Conservation (phyloP, 64 coral and sea anemone species). For the Trachythela sp. region DNA sequence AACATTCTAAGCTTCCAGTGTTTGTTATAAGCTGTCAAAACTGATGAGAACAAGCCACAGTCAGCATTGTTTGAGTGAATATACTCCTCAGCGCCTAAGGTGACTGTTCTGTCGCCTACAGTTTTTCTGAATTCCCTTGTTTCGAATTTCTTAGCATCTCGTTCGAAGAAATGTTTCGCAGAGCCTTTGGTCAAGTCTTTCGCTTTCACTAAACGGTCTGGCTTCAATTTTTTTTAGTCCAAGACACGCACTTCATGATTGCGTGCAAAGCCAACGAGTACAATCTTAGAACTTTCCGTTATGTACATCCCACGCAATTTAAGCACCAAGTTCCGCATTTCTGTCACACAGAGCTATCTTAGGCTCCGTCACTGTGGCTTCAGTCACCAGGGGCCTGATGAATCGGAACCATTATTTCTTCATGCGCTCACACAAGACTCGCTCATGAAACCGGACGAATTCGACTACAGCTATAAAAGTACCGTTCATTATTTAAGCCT, state of each 20-base stretch:
- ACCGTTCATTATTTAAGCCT: too few species aligned
- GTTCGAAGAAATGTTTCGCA: conserved; percentile 40
- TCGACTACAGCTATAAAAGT: too few species aligned
- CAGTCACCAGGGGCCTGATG: too few species aligned
- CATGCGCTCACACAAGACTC: too few species aligned
- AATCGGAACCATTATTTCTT: too few species aligned
- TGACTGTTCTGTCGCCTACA: conserved; percentile 22
- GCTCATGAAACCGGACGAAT: too few species aligned
- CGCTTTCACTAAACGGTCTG: background rate
- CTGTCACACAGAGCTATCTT: too few species aligned
- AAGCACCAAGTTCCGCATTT: too few species aligned
- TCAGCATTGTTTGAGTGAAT: conserved; percentile 31
- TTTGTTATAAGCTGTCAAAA: conserved; percentile 58
- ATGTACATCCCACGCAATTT: too few species aligned
- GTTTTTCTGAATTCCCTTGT: background rate
- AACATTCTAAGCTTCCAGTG: conserved; percentile 73
- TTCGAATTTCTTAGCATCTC: background rate
- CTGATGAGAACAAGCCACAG: conserved; percentile 55
- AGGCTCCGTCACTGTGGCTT: too few species aligned
- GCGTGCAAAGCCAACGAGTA: too few species aligned
- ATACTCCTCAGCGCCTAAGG: conserved; percentile 48
- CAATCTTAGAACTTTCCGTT: too few species aligned
- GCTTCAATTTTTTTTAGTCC: background rate
- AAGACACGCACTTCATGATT: conserved; percentile 30
- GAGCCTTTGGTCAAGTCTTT: background rate